phyloP scores from a whole-genome alignment of 2,797 vertebrate genomes.

The Spheniscus humboldti region DNA sequence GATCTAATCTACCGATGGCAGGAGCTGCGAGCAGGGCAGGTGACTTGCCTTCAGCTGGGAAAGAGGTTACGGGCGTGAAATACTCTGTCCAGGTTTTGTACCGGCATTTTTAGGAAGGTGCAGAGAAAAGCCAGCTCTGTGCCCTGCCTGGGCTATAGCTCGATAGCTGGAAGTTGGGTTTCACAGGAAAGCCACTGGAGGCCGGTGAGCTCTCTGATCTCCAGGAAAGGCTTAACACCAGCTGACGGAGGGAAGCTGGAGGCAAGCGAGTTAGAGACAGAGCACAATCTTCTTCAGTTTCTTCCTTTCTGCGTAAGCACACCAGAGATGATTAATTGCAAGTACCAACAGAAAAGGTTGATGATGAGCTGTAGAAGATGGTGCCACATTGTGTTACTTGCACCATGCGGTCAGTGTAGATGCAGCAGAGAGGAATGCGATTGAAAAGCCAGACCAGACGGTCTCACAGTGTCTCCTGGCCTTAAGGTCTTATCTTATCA shows the following conservation, averaged over 20 bases:
- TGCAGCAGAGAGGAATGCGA: not conserved
- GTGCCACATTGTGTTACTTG: not conserved
- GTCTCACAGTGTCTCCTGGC: not conserved
- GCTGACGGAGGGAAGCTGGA: not conserved
- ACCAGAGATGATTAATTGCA: not conserved
- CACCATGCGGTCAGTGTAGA: accelerated
- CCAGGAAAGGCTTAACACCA: not conserved
- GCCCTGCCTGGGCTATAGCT: not conserved
- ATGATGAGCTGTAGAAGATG: not conserved
- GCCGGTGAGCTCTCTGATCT: not conserved
- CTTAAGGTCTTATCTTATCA: not conserved
- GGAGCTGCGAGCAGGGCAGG: not conserved
- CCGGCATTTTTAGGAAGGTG: not conserved
- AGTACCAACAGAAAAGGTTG: not conserved
- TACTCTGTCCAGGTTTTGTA: not conserved
- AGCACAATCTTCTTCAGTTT: not conserved
- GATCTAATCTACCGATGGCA: not conserved
- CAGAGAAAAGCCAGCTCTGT: not conserved
- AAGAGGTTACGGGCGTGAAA: not conserved
- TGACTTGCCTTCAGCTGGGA: not conserved
- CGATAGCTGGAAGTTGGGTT: not conserved
- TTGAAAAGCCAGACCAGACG: not conserved
- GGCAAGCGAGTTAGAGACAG: not conserved
- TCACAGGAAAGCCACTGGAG: not conserved
- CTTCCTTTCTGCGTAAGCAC: not conserved